These are phyloP conservation scores for Dendrocopos noguchii DNA, from an alignment of 2,113 vertebrate genomes.

Conservation along the genomic window DNA sequence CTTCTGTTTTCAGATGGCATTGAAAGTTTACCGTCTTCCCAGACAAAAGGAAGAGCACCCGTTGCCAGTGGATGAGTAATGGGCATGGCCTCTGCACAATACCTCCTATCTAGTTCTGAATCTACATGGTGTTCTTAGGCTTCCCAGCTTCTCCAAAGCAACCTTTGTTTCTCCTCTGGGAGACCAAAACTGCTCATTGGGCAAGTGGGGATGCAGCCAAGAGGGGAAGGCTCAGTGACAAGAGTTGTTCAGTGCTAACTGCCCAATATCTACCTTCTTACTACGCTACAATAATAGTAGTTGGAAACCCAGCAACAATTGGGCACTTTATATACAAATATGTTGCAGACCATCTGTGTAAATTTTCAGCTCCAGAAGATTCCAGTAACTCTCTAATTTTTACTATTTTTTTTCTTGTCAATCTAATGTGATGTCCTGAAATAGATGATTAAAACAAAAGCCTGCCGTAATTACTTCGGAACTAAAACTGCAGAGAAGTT, in stretches of 20 bases:
- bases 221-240: conserved; percentile 70
- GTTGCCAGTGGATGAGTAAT: conserved; percentile 81
- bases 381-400: conserved; percentile 64
- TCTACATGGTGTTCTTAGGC: conserved; percentile 79
- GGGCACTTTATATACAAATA: conserved; percentile 63
- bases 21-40: conserved; percentile 79
- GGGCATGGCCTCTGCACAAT: conserved; percentile 76
- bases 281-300: conserved; percentile 65
- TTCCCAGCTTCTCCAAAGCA: conserved; percentile 78
- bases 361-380: conserved; percentile 68
- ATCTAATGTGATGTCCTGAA: conserved; percentile 44
- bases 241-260: conserved; percentile 73
- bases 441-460: conserved; percentile 49
- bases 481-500: conserved; percentile 37
- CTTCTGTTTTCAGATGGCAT: conserved; percentile 81
- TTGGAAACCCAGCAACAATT: conserved; percentile 68
- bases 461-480: conserved; percentile 21
- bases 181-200: conserved; percentile 70
- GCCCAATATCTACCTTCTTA: conserved; percentile 71
- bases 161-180: conserved; percentile 77
- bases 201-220: conserved; percentile 71
- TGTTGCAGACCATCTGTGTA: conserved; percentile 73
- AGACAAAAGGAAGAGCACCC: conserved; percentile 80
- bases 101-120: conserved; percentile 78
- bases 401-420: conserved; percentile 40